Base-by-base conservation (phyloP, 1,140 invertebrate genomes). In the Eriosoma lanigerum region DNA sequence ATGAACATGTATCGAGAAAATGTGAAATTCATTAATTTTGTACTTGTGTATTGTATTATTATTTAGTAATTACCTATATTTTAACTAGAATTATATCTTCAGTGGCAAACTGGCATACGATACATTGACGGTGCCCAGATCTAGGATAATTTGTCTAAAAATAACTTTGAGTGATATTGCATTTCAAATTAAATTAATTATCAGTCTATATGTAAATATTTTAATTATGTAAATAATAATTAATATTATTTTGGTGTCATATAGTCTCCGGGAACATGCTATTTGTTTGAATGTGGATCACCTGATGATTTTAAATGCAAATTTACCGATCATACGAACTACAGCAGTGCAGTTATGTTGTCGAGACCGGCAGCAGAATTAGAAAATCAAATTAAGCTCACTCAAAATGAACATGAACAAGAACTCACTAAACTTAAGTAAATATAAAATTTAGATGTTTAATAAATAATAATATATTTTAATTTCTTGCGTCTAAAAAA, bases 281-380 rank as follows among this genome's bases (percentile, higher is more conserved):
- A 96, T 85, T 87, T 97, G 38, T 97, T 97, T 86, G 91, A 95
- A 86, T 97, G 95, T 86, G 95, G 95, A 0, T 89, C 92, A 26
- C 90, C 92, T 0, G 92, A 94, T 84, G 92, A 96, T 85, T 96
- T 96, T 86, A 93, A 93, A 83, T 97, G 95, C 87, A 95, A 95
- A 88, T 97, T 97, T 84, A 96, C 94, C 1, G 89, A 89, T 56
- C 95, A 97, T 85, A 89, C 89, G 13, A 94, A 94, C 86, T 97
- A 96, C 86, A 94, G 92, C n/a, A 96, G 93, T 85, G 94, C 93
- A 44, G 90, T 96, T 60, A 91, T 91, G 15, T 84, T 89, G 12
- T 91, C 89, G 84, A 86, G 66, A 87, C 89, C 68, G 90, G 91
- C 81, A 29, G 76, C 81, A n/a, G 82, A 84, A 75, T 86, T 91